Percentiles rank a stretch among this genome's conserved stretches.
phyloP scores from a whole-genome alignment of 2,888 invertebrate species.

The Lasioglossum zephyrum region DNA sequence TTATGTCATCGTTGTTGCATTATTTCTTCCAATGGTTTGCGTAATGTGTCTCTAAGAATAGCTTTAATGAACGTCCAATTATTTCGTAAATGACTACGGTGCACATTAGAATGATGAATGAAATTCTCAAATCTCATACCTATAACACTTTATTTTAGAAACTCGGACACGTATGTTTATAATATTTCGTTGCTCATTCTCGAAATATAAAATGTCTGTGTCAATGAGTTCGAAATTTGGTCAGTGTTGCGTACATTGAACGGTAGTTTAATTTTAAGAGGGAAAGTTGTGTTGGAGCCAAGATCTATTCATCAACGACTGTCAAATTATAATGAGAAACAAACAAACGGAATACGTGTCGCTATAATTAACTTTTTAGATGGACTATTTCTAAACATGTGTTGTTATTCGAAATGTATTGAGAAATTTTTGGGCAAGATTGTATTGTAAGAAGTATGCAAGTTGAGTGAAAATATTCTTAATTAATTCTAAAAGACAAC shows the following conservation, averaged over 20 bases:
- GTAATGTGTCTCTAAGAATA: neutral
- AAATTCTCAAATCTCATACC: neutral
- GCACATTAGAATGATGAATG: neutral
- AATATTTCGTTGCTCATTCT: neutral
- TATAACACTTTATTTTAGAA: neutral
- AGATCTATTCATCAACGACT: slow-evolving; percentile 3
- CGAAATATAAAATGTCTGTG: neutral
- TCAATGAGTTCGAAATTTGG: neutral
- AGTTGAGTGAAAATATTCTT: neutral
- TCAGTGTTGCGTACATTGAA: neutral
- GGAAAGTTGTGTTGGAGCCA: neutral
- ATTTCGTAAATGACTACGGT: neutral
- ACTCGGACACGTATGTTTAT: neutral
- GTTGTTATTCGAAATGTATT: neutral
- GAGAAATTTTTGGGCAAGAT: neutral
- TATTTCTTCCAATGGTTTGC: neutral
- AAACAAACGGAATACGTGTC: neutral
- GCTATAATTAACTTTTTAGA: slow-evolving; percentile 4
- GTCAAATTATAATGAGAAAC: slow-evolving; percentile 7
- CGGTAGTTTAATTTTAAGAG: neutral
- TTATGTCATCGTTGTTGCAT: neutral
- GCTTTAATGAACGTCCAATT: neutral
- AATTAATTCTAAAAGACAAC: neutral
- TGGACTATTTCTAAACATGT: neutral
- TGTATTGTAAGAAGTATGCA: neutral